phyloP scores from a whole-genome alignment of 2,113 vertebrate species.

The Notothenia rossii region DNA sequence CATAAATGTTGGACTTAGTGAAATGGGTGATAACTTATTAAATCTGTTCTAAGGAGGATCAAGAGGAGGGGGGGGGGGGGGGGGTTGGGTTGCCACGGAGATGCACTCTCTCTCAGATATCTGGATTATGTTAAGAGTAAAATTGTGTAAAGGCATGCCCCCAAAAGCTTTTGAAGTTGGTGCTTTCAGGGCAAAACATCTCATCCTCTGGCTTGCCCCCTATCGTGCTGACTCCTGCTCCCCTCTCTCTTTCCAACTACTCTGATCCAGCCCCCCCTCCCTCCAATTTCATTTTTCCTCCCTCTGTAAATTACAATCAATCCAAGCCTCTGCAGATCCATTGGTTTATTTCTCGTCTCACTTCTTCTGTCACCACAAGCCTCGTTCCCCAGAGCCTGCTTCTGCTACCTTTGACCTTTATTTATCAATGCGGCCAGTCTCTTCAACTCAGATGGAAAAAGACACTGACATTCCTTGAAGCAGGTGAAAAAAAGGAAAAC shows the following conservation, averaged over 20 bases:
- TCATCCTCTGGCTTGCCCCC: constrained; percentile 60
- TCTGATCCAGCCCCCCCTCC: constrained; percentile 49
- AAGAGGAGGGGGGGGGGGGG: constrained; percentile 15
- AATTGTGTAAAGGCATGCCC: constrained; percentile 67
- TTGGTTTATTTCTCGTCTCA: constrained; percentile 58
- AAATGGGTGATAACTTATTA: constrained; percentile 61
- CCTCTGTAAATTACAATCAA: constrained; percentile 71
- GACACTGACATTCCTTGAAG: constrained; percentile 20
- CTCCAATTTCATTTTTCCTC: constrained; percentile 51
- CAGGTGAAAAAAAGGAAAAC: constrained; percentile 3
- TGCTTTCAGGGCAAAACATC: constrained; percentile 69
- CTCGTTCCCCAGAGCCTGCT: constrained; percentile 13
- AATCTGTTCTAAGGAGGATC: constrained; percentile 54
- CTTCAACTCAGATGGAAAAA: constrained; percentile 37
- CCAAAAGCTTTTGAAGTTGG: constrained; percentile 68
- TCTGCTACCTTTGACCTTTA: constrained; percentile 70
- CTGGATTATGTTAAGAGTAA: constrained; percentile 70
- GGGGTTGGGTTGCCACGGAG: constrained; percentile 2
- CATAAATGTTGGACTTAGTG: constrained; percentile 54
- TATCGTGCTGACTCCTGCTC: constrained; percentile 66
- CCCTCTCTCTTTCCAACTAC: constrained; percentile 40
- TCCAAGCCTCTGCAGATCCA: constrained; percentile 63
- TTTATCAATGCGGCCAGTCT: constrained; percentile 46
- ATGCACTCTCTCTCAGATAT: constrained; percentile 45
- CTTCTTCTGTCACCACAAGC: constrained; percentile 50